Evolutionary conservation across 1,140 invertebrate species (phyloP).

Genomic region (Drosophila pseudoobscura): DNA sequence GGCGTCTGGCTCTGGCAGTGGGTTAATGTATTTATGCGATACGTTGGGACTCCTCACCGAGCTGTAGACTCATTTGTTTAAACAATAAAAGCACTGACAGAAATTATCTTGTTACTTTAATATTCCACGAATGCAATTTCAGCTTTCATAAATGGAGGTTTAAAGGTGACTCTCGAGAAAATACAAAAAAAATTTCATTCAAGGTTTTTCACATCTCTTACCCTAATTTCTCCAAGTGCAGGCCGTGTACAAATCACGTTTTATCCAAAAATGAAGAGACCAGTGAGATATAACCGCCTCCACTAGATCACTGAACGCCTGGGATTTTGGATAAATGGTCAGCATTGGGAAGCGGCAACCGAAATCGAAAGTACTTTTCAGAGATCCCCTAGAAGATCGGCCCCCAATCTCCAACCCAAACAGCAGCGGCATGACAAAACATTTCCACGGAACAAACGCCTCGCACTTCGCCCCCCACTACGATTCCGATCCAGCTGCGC

Average conservation of each 20-base stretch:
- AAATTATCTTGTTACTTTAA: not conserved
- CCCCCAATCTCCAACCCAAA: not conserved
- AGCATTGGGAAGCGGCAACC: conserved; percentile 41
- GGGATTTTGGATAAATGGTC: conserved; percentile 74
- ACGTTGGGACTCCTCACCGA: conserved; percentile 47
- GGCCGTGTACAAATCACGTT: conserved; percentile 29
- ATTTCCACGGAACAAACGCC: not conserved
- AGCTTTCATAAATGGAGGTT: too few species aligned
- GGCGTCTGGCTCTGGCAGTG: conserved; percentile 28
- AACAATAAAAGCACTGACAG: conserved; percentile 42
- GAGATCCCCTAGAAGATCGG: conserved; percentile 6
- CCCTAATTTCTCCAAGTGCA: conserved; percentile 45
- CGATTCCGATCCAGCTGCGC: conserved; percentile 11
- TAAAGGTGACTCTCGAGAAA: too few species aligned
- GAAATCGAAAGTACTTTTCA: conserved; percentile 53
- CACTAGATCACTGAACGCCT: conserved; percentile 68
- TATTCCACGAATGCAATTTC: too few species aligned
- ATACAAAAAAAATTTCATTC: not conserved
- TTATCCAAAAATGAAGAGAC: conserved; percentile 57
- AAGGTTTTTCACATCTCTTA: too few species aligned
- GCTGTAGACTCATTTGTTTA: conserved; percentile 69
- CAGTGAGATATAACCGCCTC: conserved; percentile 52
- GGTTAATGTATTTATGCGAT: conserved; percentile 28
- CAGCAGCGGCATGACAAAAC: not conserved
- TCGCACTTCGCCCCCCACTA: too few species aligned